phyloP scores from a whole-genome alignment of 2,113 vertebrate genomes.

The Bubalus kerabau region DNA sequence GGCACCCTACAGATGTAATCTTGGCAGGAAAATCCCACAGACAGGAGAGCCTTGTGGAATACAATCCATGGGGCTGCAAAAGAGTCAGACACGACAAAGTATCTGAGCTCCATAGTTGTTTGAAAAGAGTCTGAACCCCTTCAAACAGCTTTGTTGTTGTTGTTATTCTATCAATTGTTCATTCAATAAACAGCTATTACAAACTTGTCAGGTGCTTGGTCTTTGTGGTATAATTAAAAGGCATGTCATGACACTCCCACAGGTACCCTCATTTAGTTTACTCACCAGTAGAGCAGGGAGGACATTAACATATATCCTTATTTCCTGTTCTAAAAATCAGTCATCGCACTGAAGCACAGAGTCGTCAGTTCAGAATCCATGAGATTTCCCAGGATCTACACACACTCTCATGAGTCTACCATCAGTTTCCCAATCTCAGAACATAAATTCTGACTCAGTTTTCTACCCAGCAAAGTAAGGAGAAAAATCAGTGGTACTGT shows the following conservation, averaged over 20 bases:
- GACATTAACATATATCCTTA: neutral
- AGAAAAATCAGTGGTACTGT: neutral
- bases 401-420: neutral
- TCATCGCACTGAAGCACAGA: neutral
- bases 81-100: neutral
- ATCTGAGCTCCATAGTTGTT: neutral
- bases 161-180: neutral
- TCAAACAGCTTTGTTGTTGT: neutral
- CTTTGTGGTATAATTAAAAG: neutral
- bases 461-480: neutral
- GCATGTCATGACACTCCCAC: neutral
- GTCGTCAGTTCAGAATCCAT: neutral
- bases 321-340: neutral
- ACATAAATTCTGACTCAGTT: neutral
- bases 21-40: neutral
- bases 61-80: neutral
- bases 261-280: neutral
- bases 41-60: neutral
- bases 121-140: neutral
- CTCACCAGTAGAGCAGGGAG: neutral
- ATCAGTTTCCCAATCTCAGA: neutral
- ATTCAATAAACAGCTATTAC: neutral
- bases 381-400: neutral
- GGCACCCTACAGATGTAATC: neutral
- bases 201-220: neutral